A percentile compares a stretch with the other conserved stretches of the same genome.
Conservation (phyloP, 2,888 invertebrate genomes). For the Ormia ochracea region DNA sequence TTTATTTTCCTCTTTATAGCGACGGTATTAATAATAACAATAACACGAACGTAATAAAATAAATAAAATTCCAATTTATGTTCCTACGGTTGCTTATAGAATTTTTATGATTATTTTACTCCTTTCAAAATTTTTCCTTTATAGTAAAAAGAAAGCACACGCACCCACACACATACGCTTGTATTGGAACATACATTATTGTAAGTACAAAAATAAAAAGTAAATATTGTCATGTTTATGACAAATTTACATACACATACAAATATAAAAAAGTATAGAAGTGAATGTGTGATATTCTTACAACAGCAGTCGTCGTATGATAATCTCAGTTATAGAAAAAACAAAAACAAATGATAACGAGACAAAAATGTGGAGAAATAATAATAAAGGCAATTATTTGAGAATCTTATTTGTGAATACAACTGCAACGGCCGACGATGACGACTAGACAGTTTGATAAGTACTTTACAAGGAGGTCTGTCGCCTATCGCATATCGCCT, state of each 20-base stretch:
- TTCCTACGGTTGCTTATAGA: slow-evolving; percentile 67
- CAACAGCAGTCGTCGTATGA: slow-evolving; percentile 52
- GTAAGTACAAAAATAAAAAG: slow-evolving; percentile 21
- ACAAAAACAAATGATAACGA: neutral
- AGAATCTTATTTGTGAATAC: neutral
- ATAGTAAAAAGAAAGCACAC: neutral
- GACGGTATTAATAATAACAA: slow-evolving; percentile 9
- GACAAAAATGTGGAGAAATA: neutral
- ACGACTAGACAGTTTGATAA: neutral
- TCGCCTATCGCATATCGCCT: neutral
- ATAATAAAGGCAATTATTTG: neutral
- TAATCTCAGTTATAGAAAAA: slow-evolving; percentile 53
- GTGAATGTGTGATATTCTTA: slow-evolving; percentile 34
- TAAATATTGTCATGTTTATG: slow-evolving; percentile 50
- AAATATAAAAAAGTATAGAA: neutral
- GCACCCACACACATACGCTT: neutral
- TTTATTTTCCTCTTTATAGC: neutral
- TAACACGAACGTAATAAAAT: slow-evolving; percentile 47
- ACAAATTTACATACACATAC: slow-evolving; percentile 70
- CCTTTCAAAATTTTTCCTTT: slow-evolving; percentile 61
- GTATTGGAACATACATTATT: neutral
- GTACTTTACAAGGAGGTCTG: neutral
- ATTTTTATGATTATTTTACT: slow-evolving; percentile 76
- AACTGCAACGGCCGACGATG: neutral
- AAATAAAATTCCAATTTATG: slow-evolving; percentile 77